phyloP scores from a whole-genome alignment of 2,888 invertebrate species.

The Melinaea menophilus region DNA sequence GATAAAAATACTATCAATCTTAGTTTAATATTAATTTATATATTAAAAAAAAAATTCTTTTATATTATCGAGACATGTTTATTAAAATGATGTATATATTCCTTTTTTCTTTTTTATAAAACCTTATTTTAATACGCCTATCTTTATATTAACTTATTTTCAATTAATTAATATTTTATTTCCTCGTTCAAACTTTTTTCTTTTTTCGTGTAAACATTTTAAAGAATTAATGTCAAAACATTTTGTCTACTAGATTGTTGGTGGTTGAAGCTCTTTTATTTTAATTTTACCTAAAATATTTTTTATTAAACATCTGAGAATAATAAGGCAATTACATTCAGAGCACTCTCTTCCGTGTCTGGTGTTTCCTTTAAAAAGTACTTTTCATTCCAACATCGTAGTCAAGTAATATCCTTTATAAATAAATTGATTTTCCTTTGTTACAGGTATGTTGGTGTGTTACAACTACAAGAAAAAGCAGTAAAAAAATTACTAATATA shows the following conservation, averaged over 20 bases:
- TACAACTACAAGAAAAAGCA: background rate
- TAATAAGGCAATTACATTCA: constrained; percentile 20
- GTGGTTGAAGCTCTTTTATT: too few species aligned
- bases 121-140: too few species aligned
- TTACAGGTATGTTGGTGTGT: constrained; percentile 33
- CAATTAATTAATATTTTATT: too few species aligned
- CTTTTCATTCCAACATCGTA: constrained; percentile 32
- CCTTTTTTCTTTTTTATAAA: background rate
- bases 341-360: constrained; percentile 29
- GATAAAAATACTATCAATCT: background rate
- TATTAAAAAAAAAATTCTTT: background rate
- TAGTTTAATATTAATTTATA: background rate
- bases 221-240: too few species aligned
- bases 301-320: background rate
- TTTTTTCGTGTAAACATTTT: too few species aligned
- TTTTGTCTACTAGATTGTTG: too few species aligned
- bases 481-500: background rate
- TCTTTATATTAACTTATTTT: too few species aligned
- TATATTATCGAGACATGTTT: background rate
- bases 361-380: constrained; percentile 30
- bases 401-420: constrained; percentile 24
- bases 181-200: too few species aligned
- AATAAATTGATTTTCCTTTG: constrained; percentile 30
- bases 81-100: constrained; percentile 1
- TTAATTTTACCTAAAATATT: too few species aligned